Conservation (phyloP, 2,113 vertebrate species). For the Tichodroma muraria region DNA sequence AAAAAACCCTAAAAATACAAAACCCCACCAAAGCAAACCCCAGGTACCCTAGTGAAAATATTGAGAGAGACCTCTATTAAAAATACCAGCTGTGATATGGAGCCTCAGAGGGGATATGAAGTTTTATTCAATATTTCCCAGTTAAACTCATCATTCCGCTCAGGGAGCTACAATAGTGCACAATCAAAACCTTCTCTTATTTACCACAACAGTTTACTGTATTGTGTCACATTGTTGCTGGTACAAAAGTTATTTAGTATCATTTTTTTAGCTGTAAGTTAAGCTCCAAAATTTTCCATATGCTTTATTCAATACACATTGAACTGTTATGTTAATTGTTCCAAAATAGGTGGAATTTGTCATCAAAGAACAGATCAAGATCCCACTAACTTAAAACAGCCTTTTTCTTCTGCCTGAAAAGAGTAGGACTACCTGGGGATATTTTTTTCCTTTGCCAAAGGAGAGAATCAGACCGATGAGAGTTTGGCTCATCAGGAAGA, state of each 20-base stretch:
- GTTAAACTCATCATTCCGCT: neutral
- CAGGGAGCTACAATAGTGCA: neutral
- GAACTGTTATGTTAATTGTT: neutral
- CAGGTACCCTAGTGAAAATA: neutral
- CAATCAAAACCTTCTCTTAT: neutral
- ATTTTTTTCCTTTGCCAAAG: neutral
- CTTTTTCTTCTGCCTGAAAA: neutral
- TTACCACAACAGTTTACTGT: neutral
- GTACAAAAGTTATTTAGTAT: slow-evolving; percentile 1
- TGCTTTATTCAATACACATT: neutral
- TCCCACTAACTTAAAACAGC: neutral
- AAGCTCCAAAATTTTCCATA: neutral
- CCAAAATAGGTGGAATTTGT: neutral
- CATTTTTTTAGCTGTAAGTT: slow-evolving; percentile 8
- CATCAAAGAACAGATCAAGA: neutral
- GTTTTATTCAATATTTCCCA: neutral
- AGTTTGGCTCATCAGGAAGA: slow-evolving; percentile 5
- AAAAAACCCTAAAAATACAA: neutral
- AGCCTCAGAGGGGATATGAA: neutral
- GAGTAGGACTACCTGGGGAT: neutral
- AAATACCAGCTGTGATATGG: neutral
- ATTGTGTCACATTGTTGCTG: neutral
- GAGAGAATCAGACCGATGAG: neutral
- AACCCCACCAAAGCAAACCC: neutral
- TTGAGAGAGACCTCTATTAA: neutral